Evolutionary conservation across 2,113 vertebrate species (phyloP).

Genomic region (Festucalex cinctus): DNA sequence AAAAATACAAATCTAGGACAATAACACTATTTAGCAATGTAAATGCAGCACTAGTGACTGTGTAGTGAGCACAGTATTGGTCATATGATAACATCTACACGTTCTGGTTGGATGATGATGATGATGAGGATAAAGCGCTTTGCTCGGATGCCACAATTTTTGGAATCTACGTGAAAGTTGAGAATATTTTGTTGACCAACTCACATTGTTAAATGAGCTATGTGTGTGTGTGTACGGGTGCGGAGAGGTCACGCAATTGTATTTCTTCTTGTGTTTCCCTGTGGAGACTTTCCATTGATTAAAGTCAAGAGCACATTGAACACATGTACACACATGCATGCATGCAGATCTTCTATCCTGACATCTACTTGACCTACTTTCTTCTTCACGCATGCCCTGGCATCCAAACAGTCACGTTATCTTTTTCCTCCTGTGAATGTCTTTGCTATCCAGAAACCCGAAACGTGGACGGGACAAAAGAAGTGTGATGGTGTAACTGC

Average conservation of each 20-base stretch:
- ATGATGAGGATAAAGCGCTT: too few species aligned
- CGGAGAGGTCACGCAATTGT: constrained; percentile 20
- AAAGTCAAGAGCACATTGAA: constrained; percentile 1
- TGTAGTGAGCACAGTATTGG: background rate
- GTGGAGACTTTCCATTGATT: constrained; percentile 35
- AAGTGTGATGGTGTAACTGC: background rate
- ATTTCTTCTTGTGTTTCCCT: constrained; percentile 9
- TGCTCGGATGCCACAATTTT: background rate
- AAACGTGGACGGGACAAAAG: constrained; percentile 16
- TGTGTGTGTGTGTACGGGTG: background rate
- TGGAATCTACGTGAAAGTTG: background rate
- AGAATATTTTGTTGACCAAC: background rate
- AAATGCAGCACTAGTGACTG: background rate
- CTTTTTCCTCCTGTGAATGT: background rate
- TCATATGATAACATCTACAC: background rate
- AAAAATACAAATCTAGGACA: background rate
- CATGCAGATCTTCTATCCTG: constrained; percentile 8
- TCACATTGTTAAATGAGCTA: background rate
- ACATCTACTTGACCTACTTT: constrained; percentile 39
- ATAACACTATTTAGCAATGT: background rate
- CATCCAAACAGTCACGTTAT: constrained; percentile 15
- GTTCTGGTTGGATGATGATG: background rate
- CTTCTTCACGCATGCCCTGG: constrained; percentile 1
- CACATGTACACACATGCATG: background rate
- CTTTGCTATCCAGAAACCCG: constrained; percentile 4